Evolutionary conservation across 2,888 invertebrate genomes (phyloP).

Genomic region (Melieria crassipennis): DNA sequence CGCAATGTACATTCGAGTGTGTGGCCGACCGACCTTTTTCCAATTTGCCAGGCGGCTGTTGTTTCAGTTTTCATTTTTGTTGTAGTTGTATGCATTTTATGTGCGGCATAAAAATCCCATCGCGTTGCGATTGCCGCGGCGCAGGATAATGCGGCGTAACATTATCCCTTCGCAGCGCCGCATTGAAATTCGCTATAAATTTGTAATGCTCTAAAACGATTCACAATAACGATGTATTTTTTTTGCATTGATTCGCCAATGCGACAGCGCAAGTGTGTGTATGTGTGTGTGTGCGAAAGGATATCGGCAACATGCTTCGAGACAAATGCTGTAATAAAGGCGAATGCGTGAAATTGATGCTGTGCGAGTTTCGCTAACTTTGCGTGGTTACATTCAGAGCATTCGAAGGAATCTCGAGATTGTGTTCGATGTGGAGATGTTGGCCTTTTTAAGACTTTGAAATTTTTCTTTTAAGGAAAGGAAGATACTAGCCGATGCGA

Average conservation of each 20-base stretch:
- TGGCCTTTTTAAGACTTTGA: not conserved
- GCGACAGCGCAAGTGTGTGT: not conserved
- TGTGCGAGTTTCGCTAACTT: too few species aligned
- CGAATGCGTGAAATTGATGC: not conserved
- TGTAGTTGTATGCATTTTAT: constrained; percentile 17
- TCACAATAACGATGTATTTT: constrained; percentile 36
- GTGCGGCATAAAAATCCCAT: constrained; percentile 31
- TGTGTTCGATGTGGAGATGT: too few species aligned
- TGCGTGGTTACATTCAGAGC: too few species aligned
- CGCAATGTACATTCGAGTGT: constrained; percentile 20
- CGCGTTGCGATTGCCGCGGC: not conserved
- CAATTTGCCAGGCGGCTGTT: not conserved
- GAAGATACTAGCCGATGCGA: not conserved
- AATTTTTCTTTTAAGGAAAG: not conserved
- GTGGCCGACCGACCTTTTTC: constrained; percentile 14
- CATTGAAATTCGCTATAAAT: constrained; percentile 40
- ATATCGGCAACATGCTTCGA: constrained; percentile 17
- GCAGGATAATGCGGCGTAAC: constrained; percentile 24
- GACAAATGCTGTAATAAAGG: constrained; percentile 12
- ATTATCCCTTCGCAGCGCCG: constrained; percentile 25
- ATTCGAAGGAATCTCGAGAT: too few species aligned
- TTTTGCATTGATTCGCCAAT: not conserved
- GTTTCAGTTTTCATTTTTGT: not conserved
- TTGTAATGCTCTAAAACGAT: constrained; percentile 42
- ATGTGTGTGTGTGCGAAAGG: not conserved